A percentile compares a stretch with the other conserved stretches of the same genome.
These are phyloP conservation scores for Oryzias sinensis DNA, from an alignment of 2,797 vertebrate genomes.

Conservation along the genomic window DNA sequence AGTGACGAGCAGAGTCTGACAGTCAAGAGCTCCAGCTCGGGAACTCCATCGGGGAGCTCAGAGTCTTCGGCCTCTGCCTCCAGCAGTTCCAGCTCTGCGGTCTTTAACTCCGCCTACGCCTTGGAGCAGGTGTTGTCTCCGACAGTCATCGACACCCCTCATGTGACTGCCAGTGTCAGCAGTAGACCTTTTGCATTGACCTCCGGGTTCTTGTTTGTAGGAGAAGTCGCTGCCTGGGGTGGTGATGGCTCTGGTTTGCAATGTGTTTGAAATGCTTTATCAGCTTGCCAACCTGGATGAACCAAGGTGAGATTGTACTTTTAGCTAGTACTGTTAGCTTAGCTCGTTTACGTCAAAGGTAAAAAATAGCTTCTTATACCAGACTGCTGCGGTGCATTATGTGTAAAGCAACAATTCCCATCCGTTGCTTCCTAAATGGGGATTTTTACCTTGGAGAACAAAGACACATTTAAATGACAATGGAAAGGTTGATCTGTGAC, in stretches of 20 bases:
- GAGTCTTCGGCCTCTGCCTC: slow-evolving; percentile 91
- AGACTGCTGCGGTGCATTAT: no score
- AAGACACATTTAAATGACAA: not conserved
- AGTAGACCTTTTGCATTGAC: not conserved
- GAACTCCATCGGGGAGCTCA: slow-evolving; percentile 93
- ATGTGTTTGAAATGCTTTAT: slow-evolving; percentile 99
- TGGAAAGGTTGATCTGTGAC: not conserved
- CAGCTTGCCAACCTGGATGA: slow-evolving; percentile 97
- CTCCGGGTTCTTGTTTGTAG: slow-evolving; percentile 63
- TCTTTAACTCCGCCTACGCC: slow-evolving; percentile 90
- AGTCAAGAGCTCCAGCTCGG: slow-evolving; percentile 94
- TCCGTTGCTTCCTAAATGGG: not conserved
- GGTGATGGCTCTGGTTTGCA: slow-evolving; percentile 97
- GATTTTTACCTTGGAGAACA: not conserved
- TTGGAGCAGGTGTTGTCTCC: slow-evolving; percentile 89
- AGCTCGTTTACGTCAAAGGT: no score
- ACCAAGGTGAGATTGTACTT: slow-evolving; percentile 76
- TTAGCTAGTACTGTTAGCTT: not conserved
- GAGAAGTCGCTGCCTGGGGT: slow-evolving; percentile 98
- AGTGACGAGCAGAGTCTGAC: slow-evolving; percentile 94
- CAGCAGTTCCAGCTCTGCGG: slow-evolving; percentile 87
- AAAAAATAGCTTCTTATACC: no score
- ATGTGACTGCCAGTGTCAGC: not conserved
- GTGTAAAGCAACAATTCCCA: not conserved
- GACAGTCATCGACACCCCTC: not conserved